phyloP scores from a whole-genome alignment of 2,888 invertebrate genomes.

The Aromia moschata region DNA sequence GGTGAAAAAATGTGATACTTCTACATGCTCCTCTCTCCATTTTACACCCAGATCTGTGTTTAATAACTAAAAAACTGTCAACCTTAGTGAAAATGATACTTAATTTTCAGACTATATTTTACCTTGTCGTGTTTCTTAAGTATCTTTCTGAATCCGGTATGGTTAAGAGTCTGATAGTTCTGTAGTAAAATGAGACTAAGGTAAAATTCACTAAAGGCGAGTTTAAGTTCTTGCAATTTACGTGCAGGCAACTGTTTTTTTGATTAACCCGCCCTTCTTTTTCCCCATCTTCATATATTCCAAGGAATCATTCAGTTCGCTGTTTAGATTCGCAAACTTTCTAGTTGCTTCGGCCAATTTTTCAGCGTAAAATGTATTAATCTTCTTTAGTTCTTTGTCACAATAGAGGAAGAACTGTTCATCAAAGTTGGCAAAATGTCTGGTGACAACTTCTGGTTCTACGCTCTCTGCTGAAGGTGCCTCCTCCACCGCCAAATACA shows the following conservation, averaged over 20 bases:
- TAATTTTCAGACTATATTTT: constrained; percentile 30
- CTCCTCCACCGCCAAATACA: constrained; percentile 81
- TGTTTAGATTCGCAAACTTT: constrained; percentile 78
- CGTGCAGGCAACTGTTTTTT: constrained; percentile 67
- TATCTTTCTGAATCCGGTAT: constrained; percentile 90
- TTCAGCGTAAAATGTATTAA: constrained; percentile 89
- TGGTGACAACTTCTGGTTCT: constrained; percentile 74
- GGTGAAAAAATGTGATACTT: constrained; percentile 83
- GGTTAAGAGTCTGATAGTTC: constrained; percentile 89
- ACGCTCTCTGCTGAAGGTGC: constrained; percentile 80
- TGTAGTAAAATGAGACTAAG: constrained; percentile 84
- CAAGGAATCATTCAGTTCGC: constrained; percentile 70
- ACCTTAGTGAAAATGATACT: too few relatives aligned
- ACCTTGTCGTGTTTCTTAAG: constrained; percentile 91
- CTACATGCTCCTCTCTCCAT: constrained; percentile 83
- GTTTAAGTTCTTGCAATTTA: constrained; percentile 82
- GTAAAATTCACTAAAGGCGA: constrained; percentile 92
- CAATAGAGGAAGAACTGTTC: constrained; percentile 87
- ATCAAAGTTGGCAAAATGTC: constrained; percentile 82
- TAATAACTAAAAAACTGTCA: constrained; percentile 65
- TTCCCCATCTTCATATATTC: constrained; percentile 54
- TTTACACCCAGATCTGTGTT: constrained; percentile 72
- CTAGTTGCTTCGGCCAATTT: constrained; percentile 89
- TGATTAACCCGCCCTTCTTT: constrained; percentile 48
- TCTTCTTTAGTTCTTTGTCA: constrained; percentile 86